Evolutionary conservation across 2,888 invertebrate genomes (phyloP), one percentile per base, ranked within the genome.

Genomic region (Melikaiella ostensackeni): DNA sequence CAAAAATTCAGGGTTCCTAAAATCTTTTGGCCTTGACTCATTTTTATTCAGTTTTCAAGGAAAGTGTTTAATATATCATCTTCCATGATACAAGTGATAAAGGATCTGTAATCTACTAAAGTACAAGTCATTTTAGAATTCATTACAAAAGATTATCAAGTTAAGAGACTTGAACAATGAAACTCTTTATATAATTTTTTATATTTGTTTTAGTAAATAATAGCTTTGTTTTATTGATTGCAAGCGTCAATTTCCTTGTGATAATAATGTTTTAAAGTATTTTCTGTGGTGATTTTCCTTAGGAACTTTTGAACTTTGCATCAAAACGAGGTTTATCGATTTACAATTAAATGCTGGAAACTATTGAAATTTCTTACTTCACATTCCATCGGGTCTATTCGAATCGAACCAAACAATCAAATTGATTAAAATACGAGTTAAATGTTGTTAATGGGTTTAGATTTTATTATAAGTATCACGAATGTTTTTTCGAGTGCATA

Each of bases 81-180:
- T 59, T 59, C 59, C 59, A 55, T 59, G 19, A 21, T 35, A 63
- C 33, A 63, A 35, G 35, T 63, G 33, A 62, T 62, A 62, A 30
- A 33, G 33, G 33, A 27, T 62, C 62, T 62, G 11, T 33, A 63
- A 63, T 63, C 63, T 63, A 33, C 30, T 62, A 62, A 9, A 62
- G 63, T 63, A 35, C 35, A 35, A 63, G 63, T 35, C n/a, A n/a
- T n/a, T 13, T 63, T 63, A 33, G n/a, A 63, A 35, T 63, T 21
- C 63, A 63, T 63, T 63, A 8, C 9, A 21, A 35, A n/a, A 63
- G n/a, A 11, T 27, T 59, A 59, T 16, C 27, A 16, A 27, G 16
- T 24, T 16, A 59, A 24, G 59, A 59, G 6, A 59, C 24, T 27
- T 59, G 5, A 27, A 24, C 27, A 59, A 59, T 27, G 59, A 59